These are phyloP conservation scores for Henicopernis longicauda DNA, from an alignment of 2,113 vertebrate species.

Conservation along the genomic window DNA sequence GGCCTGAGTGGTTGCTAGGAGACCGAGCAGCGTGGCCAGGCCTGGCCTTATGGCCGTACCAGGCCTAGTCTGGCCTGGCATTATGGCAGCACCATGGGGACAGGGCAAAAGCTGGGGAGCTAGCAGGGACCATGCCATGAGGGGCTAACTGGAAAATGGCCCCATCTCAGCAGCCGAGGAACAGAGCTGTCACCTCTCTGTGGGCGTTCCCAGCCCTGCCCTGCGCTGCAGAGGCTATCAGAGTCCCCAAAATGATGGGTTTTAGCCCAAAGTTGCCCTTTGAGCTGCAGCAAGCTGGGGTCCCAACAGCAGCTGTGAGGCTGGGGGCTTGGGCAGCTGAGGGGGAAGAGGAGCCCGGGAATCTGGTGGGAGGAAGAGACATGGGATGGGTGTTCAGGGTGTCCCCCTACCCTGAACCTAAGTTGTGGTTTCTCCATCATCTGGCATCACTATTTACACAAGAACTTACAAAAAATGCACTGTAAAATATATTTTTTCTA, in stretches of 20 bases:
- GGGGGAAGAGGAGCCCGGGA: background rate
- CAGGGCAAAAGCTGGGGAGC: accelerated
- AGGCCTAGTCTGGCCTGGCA: no score
- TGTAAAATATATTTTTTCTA: accelerated
- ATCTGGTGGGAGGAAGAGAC: background rate
- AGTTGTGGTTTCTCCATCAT: background rate
- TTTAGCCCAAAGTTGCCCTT: background rate
- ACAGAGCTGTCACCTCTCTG: accelerated
- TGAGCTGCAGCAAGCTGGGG: background rate
- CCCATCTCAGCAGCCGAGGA: accelerated
- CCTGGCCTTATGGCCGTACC: accelerated
- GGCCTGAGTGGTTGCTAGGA: accelerated
- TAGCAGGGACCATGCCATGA: accelerated
- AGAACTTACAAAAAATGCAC: background rate
- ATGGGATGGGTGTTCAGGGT: accelerated
- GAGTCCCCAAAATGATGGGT: accelerated
- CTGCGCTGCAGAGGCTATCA: background rate
- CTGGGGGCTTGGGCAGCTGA: background rate
- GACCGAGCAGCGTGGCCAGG: accelerated
- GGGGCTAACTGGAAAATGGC: background rate
- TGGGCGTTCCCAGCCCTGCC: background rate
- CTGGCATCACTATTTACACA: accelerated
- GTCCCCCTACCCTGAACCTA: accelerated
- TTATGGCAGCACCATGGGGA: background rate
- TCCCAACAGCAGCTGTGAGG: accelerated